phyloP scores from a whole-genome alignment of 2,888 invertebrate species.

The Pollenia angustigena region DNA sequence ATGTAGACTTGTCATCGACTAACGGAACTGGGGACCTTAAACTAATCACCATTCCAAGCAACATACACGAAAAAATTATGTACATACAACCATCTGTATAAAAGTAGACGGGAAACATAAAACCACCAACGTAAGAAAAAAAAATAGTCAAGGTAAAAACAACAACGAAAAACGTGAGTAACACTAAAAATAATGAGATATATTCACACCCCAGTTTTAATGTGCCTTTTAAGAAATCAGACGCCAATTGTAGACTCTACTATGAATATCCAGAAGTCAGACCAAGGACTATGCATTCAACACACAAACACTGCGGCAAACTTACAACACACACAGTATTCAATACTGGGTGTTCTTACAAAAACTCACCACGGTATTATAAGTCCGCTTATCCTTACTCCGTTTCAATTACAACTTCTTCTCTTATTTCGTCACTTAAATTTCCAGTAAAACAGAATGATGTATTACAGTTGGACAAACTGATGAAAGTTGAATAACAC shows the following conservation, averaged over 20 bases:
- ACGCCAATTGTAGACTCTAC: conserved; percentile 37
- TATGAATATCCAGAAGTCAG: conserved; percentile 15
- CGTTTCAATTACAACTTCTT: background rate
- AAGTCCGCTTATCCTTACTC: background rate
- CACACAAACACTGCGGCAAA: conserved; percentile 15
- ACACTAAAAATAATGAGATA: too few relatives aligned
- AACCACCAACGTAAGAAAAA: too few relatives aligned
- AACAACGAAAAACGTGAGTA: too few relatives aligned
- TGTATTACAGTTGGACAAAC: background rate
- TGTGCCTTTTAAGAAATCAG: background rate
- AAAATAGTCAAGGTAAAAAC: too few relatives aligned
- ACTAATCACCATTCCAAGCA: too few relatives aligned
- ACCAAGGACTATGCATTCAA: conserved; percentile 35
- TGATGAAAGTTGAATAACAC: background rate
- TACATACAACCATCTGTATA: too few relatives aligned
- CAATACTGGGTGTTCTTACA: conserved; percentile 8
- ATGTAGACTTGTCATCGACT: too few relatives aligned
- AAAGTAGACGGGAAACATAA: too few relatives aligned
- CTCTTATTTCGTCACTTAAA: background rate
- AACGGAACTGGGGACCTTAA: too few relatives aligned
- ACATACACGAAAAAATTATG: too few relatives aligned
- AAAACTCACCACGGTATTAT: conserved; percentile 4
- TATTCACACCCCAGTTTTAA: too few relatives aligned
- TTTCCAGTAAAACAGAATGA: conserved; percentile 10
- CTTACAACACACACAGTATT: background rate